Percentiles rank a stretch among this genome's conserved stretches.
These are phyloP conservation scores for Catharus fuscescens DNA, from an alignment of 2,113 vertebrate species.

Conservation along the genomic window DNA sequence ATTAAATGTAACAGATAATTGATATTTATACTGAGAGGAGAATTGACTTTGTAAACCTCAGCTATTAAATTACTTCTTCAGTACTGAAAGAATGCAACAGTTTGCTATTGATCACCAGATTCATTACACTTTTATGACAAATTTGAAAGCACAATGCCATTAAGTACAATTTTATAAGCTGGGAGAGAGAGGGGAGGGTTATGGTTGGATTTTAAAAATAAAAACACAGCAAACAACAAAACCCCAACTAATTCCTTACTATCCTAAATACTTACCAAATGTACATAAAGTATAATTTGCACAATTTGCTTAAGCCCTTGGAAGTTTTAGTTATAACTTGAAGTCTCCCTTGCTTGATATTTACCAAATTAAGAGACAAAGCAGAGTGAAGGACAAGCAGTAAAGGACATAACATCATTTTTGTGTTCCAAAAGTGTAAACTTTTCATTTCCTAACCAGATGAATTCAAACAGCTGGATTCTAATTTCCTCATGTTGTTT, in stretches of 20 bases:
- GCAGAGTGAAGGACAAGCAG: background rate
- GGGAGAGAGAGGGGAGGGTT: background rate
- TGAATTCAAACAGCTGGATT: background rate
- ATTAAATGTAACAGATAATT: slow-evolving; percentile 55
- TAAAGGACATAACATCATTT: background rate
- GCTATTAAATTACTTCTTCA: slow-evolving; percentile 61
- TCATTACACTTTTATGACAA: slow-evolving; percentile 58
- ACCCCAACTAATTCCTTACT: background rate
- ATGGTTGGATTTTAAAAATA: background rate
- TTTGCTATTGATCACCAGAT: slow-evolving; percentile 57
- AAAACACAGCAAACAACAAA: background rate
- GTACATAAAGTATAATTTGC: background rate
- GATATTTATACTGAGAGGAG: slow-evolving; percentile 56
- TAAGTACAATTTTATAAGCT: slow-evolving; percentile 12
- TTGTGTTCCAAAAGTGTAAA: background rate
- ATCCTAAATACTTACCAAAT: background rate
- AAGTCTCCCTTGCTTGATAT: background rate
- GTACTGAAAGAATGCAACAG: background rate
- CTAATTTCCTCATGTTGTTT: background rate
- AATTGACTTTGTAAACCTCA: slow-evolving; percentile 64
- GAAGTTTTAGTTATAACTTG: background rate
- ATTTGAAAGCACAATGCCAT: slow-evolving; percentile 50
- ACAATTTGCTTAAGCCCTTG: background rate
- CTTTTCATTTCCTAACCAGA: background rate
- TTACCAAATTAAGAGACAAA: background rate